phyloP scores from a whole-genome alignment of 2,888 invertebrate species.

The Xylocampa areola region DNA sequence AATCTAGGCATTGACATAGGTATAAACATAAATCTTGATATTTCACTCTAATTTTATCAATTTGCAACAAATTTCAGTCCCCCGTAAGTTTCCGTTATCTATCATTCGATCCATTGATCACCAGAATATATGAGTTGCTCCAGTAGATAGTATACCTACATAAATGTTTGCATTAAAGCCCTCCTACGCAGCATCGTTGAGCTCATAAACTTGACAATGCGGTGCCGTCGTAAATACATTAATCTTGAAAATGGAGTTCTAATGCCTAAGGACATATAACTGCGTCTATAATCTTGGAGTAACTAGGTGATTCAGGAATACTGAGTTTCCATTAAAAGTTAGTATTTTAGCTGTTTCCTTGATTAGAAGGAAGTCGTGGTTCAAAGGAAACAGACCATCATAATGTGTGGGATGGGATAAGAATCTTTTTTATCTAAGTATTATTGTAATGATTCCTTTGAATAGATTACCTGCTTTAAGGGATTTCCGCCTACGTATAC shows the following conservation, averaged over 20 bases:
- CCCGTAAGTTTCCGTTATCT: constrained; percentile 11
- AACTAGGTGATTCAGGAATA: not conserved
- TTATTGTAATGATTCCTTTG: constrained; percentile 20
- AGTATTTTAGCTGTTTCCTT: constrained; percentile 1
- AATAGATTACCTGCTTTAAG: constrained; percentile 11
- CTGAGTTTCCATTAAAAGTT: not conserved
- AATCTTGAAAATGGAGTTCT: constrained; percentile 71
- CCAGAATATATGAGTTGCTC: constrained; percentile 31
- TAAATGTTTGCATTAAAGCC: constrained; percentile 59
- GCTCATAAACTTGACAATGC: constrained; percentile 83
- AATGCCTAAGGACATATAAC: constrained; percentile 64
- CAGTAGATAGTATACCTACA: constrained; percentile 58
- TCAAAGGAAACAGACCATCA: constrained; percentile 29
- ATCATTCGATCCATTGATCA: constrained; percentile 28
- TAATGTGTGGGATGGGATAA: constrained; percentile 36
- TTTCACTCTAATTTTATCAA: not conserved
- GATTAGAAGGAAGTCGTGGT: constrained; percentile 17
- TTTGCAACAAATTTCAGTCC: constrained; percentile 9
- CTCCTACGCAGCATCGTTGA: constrained; percentile 71
- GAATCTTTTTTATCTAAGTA: constrained; percentile 31
- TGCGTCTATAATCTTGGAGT: constrained; percentile 3
- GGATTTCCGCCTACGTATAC: constrained; percentile 23
- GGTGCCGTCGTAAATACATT: constrained; percentile 69
- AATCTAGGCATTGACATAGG: too few species aligned
- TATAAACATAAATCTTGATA: not conserved